Percentiles rank a stretch among this genome's conserved stretches.
These are phyloP conservation scores for Agrotis segetum DNA, from an alignment of 2,888 invertebrate genomes.

Conservation along the genomic window DNA sequence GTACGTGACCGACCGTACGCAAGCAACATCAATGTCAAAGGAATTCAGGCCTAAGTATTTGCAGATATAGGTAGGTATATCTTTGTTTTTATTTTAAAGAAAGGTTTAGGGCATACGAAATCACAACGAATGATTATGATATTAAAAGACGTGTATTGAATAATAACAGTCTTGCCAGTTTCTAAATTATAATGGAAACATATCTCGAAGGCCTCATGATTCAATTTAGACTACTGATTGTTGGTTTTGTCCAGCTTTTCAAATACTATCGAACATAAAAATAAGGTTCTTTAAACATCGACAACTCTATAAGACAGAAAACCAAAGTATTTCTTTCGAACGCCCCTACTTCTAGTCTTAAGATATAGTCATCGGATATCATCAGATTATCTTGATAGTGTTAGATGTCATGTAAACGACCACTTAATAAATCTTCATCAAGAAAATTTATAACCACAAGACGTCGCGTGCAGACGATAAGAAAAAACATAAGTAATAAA, in stretches of 20 bases:
- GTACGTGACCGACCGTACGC: too few relatives aligned
- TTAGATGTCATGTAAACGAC: neutral
- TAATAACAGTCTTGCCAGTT: neutral
- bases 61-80: neutral
- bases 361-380: neutral
- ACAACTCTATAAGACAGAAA: too few relatives aligned
- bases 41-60: neutral
- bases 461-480: slow-evolving; percentile 7
- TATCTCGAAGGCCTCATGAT: too few relatives aligned
- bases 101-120: neutral
- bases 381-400: slow-evolving; percentile 5
- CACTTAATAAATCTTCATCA: slow-evolving; percentile 26
- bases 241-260: too few relatives aligned
- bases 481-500: slow-evolving; percentile 25
- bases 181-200: neutral
- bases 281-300: too few relatives aligned
- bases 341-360: too few relatives aligned
- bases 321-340: too few relatives aligned
- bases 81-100: neutral
- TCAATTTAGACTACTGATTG: too few relatives aligned
- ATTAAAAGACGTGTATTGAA: neutral
- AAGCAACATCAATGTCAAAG: too few relatives aligned
- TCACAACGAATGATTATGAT: neutral
- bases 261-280: too few relatives aligned
- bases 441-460: neutral